A percentile compares a stretch with the other conserved stretches of the same genome.
These are phyloP conservation scores for Chrysomela aeneicollis DNA, from an alignment of 2,888 invertebrate genomes.

Conservation along the genomic window DNA sequence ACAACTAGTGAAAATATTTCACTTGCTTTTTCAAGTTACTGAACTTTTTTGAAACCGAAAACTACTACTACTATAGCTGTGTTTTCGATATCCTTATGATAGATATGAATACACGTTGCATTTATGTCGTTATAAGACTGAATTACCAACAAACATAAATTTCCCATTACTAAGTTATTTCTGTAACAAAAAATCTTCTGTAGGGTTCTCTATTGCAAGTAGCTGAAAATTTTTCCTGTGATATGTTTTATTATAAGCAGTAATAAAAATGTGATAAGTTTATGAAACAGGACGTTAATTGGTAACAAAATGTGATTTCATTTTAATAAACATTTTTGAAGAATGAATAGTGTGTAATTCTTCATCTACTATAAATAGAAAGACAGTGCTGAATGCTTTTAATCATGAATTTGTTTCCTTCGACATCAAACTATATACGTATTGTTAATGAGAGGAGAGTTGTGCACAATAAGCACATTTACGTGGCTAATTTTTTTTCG, in stretches of 20 bases:
- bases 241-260: not conserved
- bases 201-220: not conserved
- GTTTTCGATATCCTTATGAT: no score
- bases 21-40: no score
- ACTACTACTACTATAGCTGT: no score
- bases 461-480: no score
- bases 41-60: no score
- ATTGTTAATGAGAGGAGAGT: no score
- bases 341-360: not conserved
- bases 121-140: not conserved
- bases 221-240: slow-evolving; percentile 1
- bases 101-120: not conserved
- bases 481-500: no score
- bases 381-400: no score
- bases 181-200: not conserved
- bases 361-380: no score
- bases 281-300: not conserved
- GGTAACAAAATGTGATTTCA: not conserved
- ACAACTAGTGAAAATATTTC: no score
- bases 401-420: no score
- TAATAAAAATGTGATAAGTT: slow-evolving; percentile 4
- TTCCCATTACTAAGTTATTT: not conserved
- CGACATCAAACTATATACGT: no score
- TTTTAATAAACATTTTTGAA: not conserved
- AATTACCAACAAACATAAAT: not conserved